These are phyloP conservation scores for Trichonephila inaurata DNA, from an alignment of 1,140 invertebrate species.

Conservation along the genomic window DNA sequence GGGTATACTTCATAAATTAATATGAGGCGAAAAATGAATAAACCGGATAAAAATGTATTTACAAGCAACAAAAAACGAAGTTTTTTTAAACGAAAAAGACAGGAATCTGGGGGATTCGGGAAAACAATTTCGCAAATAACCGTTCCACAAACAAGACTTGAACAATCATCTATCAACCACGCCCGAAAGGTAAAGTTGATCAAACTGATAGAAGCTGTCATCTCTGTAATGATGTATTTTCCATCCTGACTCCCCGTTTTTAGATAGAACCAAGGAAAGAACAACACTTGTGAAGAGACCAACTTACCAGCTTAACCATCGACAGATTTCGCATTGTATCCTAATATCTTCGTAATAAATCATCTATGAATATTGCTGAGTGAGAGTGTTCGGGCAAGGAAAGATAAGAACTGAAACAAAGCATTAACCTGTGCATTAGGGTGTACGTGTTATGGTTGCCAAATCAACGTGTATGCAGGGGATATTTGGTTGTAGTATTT, in stretches of 20 bases:
- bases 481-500: background rate
- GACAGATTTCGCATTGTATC: background rate
- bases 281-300: background rate
- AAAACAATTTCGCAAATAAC: background rate
- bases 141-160: background rate
- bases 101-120: too few species aligned
- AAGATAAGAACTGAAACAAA: background rate
- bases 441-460: background rate
- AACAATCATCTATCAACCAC: background rate
- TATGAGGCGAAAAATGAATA: too few species aligned
- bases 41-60: too few species aligned
- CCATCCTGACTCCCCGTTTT: background rate
- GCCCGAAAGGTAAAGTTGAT: background rate
- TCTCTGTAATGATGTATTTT: background rate
- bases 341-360: background rate
- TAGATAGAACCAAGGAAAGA: background rate
- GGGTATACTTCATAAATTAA: too few species aligned
- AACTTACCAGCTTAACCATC: background rate
- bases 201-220: background rate
- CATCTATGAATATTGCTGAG: background rate
- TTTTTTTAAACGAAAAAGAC: too few species aligned
- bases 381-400: background rate
- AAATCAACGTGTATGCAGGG: background rate
- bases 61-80: too few species aligned
- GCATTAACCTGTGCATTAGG: background rate